Evolutionary conservation across 1,140 invertebrate genomes (phyloP).

Genomic region (Episyrphus balteatus): DNA sequence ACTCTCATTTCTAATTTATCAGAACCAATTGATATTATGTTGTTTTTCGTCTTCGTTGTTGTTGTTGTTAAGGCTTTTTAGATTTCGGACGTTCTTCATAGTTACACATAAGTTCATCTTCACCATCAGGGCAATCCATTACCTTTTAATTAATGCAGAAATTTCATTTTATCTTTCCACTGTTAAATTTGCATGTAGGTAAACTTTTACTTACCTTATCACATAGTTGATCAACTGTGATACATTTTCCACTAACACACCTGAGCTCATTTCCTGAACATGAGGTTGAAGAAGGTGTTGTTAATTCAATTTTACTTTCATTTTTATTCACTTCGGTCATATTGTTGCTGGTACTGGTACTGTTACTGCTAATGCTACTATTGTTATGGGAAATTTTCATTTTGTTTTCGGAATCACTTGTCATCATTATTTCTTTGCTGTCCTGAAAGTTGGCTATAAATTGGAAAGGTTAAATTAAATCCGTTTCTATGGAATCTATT

Average conservation of each 20-base stretch:
- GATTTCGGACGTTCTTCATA: conserved; percentile 20
- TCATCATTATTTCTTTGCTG: conserved; percentile 40
- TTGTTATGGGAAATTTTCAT: conserved; percentile 21
- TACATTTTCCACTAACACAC: conserved; percentile 51
- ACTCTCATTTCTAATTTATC: too few relatives aligned
- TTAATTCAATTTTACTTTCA: too few relatives aligned
- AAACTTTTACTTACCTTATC: conserved; percentile 37
- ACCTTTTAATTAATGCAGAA: conserved; percentile 15
- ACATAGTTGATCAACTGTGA: conserved; percentile 48
- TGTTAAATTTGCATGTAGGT: background rate
- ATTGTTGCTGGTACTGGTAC: background rate
- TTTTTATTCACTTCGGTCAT: too few relatives aligned
- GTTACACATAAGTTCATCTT: conserved; percentile 48
- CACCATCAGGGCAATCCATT: conserved; percentile 48
- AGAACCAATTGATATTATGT: too few relatives aligned
- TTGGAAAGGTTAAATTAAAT: too few relatives aligned
- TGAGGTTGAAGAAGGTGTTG: conserved; percentile 4
- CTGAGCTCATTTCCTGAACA: conserved; percentile 46
- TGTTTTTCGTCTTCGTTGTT: too few relatives aligned
- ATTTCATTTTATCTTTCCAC: background rate
- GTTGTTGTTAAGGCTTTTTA: too few relatives aligned
- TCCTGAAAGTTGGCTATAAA: conserved; percentile 33
- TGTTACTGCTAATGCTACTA: conserved; percentile 7
- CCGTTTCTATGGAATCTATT: too few relatives aligned
- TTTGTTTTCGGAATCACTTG: conserved; percentile 37